Base-by-base conservation (phyloP, 2,113 vertebrate genomes). In the Ptyas mucosa region DNA sequence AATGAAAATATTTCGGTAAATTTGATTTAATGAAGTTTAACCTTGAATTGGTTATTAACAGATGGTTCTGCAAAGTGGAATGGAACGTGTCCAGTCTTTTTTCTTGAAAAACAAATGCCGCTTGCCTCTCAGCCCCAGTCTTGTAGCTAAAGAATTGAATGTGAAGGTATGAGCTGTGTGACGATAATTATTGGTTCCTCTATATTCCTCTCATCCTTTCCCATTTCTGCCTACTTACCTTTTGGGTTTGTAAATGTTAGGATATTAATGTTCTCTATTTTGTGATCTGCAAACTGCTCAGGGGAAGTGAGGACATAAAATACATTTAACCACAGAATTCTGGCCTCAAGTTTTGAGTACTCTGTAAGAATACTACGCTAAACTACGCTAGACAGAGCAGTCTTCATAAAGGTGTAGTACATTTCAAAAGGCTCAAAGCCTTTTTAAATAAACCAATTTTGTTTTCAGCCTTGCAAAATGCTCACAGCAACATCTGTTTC, bases 91-190 rank as follows among this genome's bases (percentile, higher is more conserved):
- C 26, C 99, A 99, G 95, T 98, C 98, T 23, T 99, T 99, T 95
- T 99, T 99, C 97, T 96, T 98, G 96, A 98, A 97, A 96, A 98
- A 98, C 96, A 98, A 97, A 94, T 99, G 99, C 75, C 98, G 98
- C 87, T 97, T 99, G 64, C 99, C 99, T 87, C 98, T 99, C 91
- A 98, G 98, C 95, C 99, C 99, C 94, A 99, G 99, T 94, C 98
- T 99, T 89, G 98, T 99, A 96, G 99, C 99, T 94, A 99, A 99
- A 94, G 98, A 99, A 91, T 97, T 99, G 53, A 99, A 99, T 95
- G 94, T 98, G 93, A 99, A 99, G 98, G 99, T 99, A 96, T 92
- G 54, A 43, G 34, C 34, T 43, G 18, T 81, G 15, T 81, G 34
- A 81, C 18, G 2, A 39, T 81, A 81, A 39, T 39, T n/a, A 39